Evolutionary conservation across 2,113 vertebrate species (phyloP).

Genomic region (Megaceryle maxima): DNA sequence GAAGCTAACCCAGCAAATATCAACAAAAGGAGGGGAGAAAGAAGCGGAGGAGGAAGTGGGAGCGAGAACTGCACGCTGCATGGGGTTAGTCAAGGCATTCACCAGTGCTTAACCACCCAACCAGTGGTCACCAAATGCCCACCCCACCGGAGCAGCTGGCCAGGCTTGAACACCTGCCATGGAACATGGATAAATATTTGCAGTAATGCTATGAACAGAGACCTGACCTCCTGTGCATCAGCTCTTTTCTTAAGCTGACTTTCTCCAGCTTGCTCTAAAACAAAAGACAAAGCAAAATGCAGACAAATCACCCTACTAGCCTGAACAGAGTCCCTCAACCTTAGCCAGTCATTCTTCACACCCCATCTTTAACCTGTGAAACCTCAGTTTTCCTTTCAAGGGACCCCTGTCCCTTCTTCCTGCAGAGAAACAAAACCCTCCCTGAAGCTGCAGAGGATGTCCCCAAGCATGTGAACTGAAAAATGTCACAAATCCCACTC

Average conservation of each 20-base stretch:
- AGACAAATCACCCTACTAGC: neutral
- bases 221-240: neutral
- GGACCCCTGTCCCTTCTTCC: neutral
- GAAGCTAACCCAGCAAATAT: neutral
- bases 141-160: neutral
- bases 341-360: neutral
- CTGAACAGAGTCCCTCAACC: neutral
- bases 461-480: neutral
- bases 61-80: neutral
- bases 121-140: neutral
- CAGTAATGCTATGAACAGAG: neutral
- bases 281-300: neutral
- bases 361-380: neutral
- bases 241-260: neutral
- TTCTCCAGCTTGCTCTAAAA: neutral
- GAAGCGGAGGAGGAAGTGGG: neutral
- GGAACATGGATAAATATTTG: neutral
- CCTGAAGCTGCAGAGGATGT: conserved; percentile 11
- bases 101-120: neutral
- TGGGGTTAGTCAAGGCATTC: neutral
- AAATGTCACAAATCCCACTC: conserved; percentile 17
- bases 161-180: neutral
- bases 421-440: neutral
- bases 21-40: neutral
- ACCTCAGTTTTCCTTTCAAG: neutral